Evolutionary conservation across 2,888 invertebrate genomes (phyloP).

Genomic region (Ceramica pisi): DNA sequence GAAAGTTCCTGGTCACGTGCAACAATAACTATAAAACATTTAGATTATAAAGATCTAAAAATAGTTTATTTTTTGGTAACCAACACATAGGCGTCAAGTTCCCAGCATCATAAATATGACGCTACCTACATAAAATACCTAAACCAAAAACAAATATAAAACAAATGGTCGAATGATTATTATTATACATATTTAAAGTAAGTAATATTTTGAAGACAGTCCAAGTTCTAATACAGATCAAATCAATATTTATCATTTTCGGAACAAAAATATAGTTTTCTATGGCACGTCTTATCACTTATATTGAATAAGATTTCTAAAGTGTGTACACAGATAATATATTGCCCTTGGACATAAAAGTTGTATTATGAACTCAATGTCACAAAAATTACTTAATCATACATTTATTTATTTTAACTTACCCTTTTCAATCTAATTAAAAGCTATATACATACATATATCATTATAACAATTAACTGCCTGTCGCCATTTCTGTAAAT

Average conservation of each 20-base stretch:
- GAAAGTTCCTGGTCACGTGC: constrained; percentile 61
- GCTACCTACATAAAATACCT: constrained; percentile 11
- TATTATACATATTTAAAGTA: constrained; percentile 14
- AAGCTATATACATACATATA: constrained; percentile 55
- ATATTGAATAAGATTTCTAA: constrained; percentile 3
- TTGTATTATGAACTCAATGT: constrained; percentile 8
- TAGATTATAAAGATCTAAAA: constrained; percentile 46
- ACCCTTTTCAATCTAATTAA: constrained; percentile 40
- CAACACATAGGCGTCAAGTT: constrained; percentile 1
- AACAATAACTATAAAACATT: constrained; percentile 45
- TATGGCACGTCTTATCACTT: constrained; percentile 49
- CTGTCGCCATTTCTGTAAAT: constrained; percentile 32
- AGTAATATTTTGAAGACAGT: constrained; percentile 17
- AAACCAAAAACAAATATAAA: constrained; percentile 9
- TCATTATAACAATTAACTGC: constrained; percentile 39
- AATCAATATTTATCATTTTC: constrained; percentile 1
- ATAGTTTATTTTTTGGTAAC: constrained; percentile 40
- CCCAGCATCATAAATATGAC: constrained; percentile 2
- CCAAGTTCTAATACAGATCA: constrained; percentile 31
- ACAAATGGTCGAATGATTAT: constrained; percentile 3
- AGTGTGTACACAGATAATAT: constrained; percentile 10
- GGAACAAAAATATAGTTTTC: background rate
- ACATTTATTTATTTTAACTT: constrained; percentile 24
- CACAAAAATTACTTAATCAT: constrained; percentile 10
- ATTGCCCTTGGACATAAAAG: constrained; percentile 1